Conservation (phyloP, 2,797 vertebrate genomes). For the Melanotaenia parkinsoni region DNA sequence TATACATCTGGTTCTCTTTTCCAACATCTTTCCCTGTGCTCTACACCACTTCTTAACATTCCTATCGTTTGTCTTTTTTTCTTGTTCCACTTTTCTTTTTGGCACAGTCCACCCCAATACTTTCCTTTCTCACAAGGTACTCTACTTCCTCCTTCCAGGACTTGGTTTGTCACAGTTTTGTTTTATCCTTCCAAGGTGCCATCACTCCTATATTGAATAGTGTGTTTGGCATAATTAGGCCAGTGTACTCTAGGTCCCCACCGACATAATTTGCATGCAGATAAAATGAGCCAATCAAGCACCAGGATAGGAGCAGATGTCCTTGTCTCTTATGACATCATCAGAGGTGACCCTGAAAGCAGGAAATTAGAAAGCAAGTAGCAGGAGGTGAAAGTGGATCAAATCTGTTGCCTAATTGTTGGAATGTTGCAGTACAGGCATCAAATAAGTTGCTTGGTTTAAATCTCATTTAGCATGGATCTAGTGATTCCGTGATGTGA, state of each 20-base stretch:
- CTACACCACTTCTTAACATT: constrained; percentile 33
- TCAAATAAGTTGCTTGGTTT: constrained; percentile 1
- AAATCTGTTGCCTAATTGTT: constrained; percentile 32
- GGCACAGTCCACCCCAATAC: constrained; percentile 24
- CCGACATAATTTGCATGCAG: constrained; percentile 70
- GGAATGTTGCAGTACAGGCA: constrained; percentile 13
- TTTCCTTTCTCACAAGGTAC: constrained; percentile 12
- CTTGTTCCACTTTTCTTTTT: constrained; percentile 36
- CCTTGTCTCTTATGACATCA: constrained; percentile 75
- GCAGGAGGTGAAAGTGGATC: constrained; percentile 25
- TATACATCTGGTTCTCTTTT: constrained; percentile 70
- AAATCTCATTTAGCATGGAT: not conserved
- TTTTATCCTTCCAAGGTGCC: constrained; percentile 44
- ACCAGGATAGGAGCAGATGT: constrained; percentile 66
- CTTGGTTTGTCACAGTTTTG: constrained; percentile 31
- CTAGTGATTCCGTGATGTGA: not conserved
- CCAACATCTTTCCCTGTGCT: constrained; percentile 21
- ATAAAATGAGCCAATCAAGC: constrained; percentile 64
- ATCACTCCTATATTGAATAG: constrained; percentile 59
- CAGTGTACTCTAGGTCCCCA: constrained; percentile 55
- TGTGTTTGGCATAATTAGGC: constrained; percentile 76
- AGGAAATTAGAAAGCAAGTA: constrained; percentile 47
- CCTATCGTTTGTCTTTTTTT: constrained; percentile 41
- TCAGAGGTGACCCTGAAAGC: constrained; percentile 73
- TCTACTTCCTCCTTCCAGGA: constrained; percentile 12